Conservation (phyloP, 1,140 invertebrate genomes). For the Semibalanus balanoides region DNA sequence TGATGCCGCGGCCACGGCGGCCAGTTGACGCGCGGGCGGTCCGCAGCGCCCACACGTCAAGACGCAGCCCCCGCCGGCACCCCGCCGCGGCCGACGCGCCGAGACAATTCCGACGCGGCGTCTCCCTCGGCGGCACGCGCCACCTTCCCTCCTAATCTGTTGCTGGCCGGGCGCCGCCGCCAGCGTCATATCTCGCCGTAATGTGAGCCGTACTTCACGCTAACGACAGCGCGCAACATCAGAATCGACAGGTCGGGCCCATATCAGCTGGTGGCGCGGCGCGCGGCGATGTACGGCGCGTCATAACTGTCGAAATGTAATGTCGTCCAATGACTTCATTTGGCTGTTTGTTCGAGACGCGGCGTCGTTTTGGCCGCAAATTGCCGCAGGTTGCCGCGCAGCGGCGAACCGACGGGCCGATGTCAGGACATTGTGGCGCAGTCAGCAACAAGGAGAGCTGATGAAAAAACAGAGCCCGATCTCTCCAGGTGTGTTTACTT, state of each 20-base stretch:
- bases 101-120: not conserved
- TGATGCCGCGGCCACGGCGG: not conserved
- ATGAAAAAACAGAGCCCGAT: no score
- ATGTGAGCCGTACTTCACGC: not conserved
- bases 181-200: not conserved
- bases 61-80: no score
- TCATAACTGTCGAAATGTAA: constrained; percentile 1
- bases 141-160: constrained; percentile 1
- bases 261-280: not conserved
- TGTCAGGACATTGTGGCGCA: not conserved
- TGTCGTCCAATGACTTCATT: constrained; percentile 2
- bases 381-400: not conserved
- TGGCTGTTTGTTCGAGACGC: not conserved
- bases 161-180: not conserved
- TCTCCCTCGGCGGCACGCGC: no score
- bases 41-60: no score
- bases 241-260: not conserved
- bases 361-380: not conserved
- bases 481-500: no score
- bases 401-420: not conserved
- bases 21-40: no score
- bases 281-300: not conserved
- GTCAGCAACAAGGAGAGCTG: no score
- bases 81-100: no score
- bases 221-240: not conserved